Percentiles rank a stretch among this genome's conserved stretches.
These are phyloP conservation scores for Eurytoma adleriae DNA, from an alignment of 2,888 invertebrate genomes.

Conservation along the genomic window DNA sequence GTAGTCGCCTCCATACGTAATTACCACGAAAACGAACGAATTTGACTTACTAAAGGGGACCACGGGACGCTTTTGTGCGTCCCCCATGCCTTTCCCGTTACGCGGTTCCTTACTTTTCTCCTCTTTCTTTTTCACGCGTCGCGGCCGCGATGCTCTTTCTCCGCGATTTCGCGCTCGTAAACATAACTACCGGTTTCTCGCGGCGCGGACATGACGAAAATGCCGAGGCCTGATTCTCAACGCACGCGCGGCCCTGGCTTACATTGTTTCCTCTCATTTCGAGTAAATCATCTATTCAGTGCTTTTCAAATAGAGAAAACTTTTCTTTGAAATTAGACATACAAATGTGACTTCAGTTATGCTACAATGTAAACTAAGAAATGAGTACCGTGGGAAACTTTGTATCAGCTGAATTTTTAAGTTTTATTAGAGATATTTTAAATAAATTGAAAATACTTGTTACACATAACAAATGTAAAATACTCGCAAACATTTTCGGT, in stretches of 20 bases:
- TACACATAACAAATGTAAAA: too few species aligned
- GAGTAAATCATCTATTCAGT: not conserved
- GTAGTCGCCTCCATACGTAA: constrained; percentile 53
- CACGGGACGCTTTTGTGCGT: not conserved
- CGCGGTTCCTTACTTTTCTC: constrained; percentile 22
- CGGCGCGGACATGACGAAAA: constrained; percentile 49
- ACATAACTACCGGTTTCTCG: constrained; percentile 55
- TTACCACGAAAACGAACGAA: constrained; percentile 59
- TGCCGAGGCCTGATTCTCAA: constrained; percentile 36
- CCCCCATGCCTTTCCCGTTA: not conserved
- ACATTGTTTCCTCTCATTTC: not conserved
- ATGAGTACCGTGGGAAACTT: too few species aligned
- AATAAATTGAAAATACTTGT: too few species aligned
- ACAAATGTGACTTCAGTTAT: too few species aligned
- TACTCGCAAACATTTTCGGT: too few species aligned
- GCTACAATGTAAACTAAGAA: too few species aligned
- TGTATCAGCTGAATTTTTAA: too few species aligned
- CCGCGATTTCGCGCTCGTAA: constrained; percentile 57
- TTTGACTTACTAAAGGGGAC: constrained; percentile 54
- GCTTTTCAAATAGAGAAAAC: too few species aligned
- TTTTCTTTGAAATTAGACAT: too few species aligned
- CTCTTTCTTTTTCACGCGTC: not conserved
- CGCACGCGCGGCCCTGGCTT: not conserved
- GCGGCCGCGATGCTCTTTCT: constrained; percentile 16
- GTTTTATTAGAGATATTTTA: too few species aligned